Evolutionary conservation across 2,113 vertebrate species (phyloP).

Genomic region (Pogonocichla stellata): DNA sequence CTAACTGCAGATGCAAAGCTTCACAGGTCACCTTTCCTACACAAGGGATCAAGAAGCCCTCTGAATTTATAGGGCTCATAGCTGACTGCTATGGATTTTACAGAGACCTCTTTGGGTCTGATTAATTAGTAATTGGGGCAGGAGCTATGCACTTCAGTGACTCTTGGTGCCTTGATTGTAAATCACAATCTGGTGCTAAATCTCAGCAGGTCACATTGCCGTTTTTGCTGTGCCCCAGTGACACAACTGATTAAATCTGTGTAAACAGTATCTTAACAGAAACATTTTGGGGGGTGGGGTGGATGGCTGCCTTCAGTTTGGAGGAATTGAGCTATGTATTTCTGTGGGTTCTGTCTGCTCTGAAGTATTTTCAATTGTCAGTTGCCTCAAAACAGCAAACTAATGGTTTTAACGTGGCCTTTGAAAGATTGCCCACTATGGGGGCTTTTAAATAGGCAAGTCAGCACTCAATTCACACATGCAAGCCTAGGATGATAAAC

Average conservation of each 20-base stretch:
- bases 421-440: constrained; percentile 1
- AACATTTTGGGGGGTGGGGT: not conserved
- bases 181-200: constrained; percentile 76
- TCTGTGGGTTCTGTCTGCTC: constrained; percentile 35
- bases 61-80: constrained; percentile 46
- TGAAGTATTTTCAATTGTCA: constrained; percentile 57
- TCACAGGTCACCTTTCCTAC: constrained; percentile 24
- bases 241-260: constrained; percentile 73
- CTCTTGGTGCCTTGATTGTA: constrained; percentile 73
- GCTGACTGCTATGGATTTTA: constrained; percentile 57
- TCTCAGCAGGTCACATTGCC: constrained; percentile 73
- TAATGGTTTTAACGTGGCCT: constrained; percentile 57
- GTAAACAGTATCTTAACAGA: constrained; percentile 69
- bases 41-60: not conserved
- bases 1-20: not conserved
- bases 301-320: constrained; percentile 47
- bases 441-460: constrained; percentile 47
- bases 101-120: constrained; percentile 72
- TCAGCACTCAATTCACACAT: constrained; percentile 17
- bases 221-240: constrained; percentile 73
- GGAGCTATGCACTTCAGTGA: constrained; percentile 74
- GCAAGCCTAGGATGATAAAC: constrained; percentile 30
- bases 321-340: constrained; percentile 42
- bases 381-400: constrained; percentile 11
- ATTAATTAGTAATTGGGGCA: constrained; percentile 79